Conservation (phyloP, 2,113 vertebrate genomes). For the mouse (Mus musculus) region DNA sequence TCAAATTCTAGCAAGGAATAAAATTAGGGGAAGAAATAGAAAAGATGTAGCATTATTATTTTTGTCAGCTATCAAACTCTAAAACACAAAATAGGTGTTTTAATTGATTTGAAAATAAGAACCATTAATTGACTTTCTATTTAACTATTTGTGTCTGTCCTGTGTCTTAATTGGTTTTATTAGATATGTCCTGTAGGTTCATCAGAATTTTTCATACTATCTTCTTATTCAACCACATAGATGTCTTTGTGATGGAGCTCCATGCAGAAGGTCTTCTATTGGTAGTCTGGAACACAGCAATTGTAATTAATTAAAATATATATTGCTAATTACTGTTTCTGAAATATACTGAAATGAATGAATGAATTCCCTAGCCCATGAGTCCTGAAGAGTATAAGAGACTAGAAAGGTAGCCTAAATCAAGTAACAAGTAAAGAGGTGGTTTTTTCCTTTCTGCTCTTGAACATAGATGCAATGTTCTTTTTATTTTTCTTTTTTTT, state of each 20-base stretch:
- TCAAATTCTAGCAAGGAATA: neutral
- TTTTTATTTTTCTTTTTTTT: neutral
- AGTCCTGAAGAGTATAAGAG: neutral
- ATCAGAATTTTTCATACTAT: neutral
- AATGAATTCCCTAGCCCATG: neutral
- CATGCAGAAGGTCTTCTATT: neutral
- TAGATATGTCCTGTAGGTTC: neutral
- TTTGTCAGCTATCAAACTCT: neutral
- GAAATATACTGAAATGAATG: neutral
- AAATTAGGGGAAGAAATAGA: neutral
- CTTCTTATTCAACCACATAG: neutral
- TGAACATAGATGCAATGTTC: neutral
- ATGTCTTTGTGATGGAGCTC: neutral
- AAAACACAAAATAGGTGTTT: neutral
- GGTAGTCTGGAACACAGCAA: neutral
- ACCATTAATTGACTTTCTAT: conserved; percentile 40
- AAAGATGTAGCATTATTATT: neutral
- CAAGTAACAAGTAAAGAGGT: neutral
- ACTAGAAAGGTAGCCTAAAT: neutral
- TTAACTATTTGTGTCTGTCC: neutral
- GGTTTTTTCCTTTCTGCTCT: neutral
- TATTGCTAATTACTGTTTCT: neutral
- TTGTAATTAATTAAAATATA: neutral
- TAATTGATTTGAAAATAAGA: conserved; percentile 46
- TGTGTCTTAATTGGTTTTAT: neutral